A percentile compares a stretch with the other conserved stretches of the same genome.
phyloP scores from a whole-genome alignment of 2,797 vertebrate genomes.

The Cichlasoma orientale region DNA sequence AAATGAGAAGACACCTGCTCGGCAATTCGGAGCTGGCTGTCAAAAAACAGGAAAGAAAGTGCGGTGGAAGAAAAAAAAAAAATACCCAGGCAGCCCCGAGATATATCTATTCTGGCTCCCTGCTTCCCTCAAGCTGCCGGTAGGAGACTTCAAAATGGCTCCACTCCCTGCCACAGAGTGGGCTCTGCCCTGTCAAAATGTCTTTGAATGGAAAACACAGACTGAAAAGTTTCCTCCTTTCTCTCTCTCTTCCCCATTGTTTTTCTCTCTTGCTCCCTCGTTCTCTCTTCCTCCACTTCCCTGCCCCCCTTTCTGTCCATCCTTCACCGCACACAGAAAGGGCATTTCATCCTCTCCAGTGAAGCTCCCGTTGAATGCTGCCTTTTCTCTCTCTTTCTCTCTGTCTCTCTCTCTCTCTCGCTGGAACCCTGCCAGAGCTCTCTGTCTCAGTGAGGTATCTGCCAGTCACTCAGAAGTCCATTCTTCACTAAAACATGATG shows the following conservation, averaged over 20 bases:
- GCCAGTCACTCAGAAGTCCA: constrained; percentile 73
- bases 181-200: constrained; percentile 83
- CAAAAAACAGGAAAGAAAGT: constrained; percentile 73
- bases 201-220: constrained; percentile 80
- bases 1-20: constrained; percentile 78
- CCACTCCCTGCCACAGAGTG: constrained; percentile 74
- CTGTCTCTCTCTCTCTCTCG: constrained; percentile 22
- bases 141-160: constrained; percentile 84
- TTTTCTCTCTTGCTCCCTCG: constrained; percentile 39
- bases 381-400: constrained; percentile 51
- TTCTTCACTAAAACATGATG: constrained; percentile 74
- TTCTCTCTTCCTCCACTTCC: constrained; percentile 6
- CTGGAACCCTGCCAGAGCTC: constrained; percentile 59
- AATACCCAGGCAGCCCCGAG: constrained; percentile 63
- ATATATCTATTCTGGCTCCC: constrained; percentile 80
- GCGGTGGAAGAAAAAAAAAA: constrained; percentile 38
- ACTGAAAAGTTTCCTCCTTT: constrained; percentile 72
- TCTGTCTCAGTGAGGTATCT: constrained; percentile 73
- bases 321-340: constrained; percentile 76
- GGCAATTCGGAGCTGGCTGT: constrained; percentile 74
- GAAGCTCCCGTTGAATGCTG: constrained; percentile 68
- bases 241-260: constrained; percentile 43
- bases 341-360: constrained; percentile 72
- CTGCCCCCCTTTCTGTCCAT: constrained; percentile 59
- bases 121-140: constrained; percentile 77